A percentile compares a stretch with the other conserved stretches of the same genome.
phyloP scores from a whole-genome alignment of 2,113 vertebrate genomes.

The Pyrgilauda ruficollis region DNA sequence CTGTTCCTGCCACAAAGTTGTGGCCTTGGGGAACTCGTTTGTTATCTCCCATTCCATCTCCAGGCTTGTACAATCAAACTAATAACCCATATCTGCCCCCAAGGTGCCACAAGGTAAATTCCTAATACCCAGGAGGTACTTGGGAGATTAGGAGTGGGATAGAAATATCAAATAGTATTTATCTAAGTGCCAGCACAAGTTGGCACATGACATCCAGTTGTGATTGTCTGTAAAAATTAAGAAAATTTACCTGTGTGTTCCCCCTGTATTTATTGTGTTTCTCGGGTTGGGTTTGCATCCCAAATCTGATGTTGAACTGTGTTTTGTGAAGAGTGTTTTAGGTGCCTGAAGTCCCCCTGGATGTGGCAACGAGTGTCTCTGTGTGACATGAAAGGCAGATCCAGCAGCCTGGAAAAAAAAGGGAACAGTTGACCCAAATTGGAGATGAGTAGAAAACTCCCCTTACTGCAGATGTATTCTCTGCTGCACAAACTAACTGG shows the following conservation, averaged over 20 bases:
- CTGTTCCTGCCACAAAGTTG: not conserved
- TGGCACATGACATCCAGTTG: not conserved
- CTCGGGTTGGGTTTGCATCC: not conserved
- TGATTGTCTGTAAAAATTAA: not conserved
- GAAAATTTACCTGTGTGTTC: not conserved
- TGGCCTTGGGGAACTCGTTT: not conserved
- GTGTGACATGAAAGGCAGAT: not conserved
- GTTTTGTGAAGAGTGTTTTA: not conserved
- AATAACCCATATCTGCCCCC: not conserved
- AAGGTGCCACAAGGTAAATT: not conserved
- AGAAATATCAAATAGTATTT: not conserved
- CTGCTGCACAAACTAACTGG: not conserved
- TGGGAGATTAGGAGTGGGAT: not conserved
- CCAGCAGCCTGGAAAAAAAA: not conserved
- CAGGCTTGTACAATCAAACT: not conserved
- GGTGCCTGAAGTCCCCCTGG: not conserved
- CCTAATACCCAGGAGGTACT: not conserved
- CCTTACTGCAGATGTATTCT: not conserved
- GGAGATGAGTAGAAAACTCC: not conserved
- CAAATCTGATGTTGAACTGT: not conserved
- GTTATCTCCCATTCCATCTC: not conserved
- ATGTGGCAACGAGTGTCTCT: not conserved
- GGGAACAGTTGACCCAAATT: not conserved
- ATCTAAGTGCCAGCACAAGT: not conserved
- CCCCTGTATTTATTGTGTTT: not conserved